Conservation (phyloP, 2,888 invertebrate species). For the Lobophora halterata region DNA sequence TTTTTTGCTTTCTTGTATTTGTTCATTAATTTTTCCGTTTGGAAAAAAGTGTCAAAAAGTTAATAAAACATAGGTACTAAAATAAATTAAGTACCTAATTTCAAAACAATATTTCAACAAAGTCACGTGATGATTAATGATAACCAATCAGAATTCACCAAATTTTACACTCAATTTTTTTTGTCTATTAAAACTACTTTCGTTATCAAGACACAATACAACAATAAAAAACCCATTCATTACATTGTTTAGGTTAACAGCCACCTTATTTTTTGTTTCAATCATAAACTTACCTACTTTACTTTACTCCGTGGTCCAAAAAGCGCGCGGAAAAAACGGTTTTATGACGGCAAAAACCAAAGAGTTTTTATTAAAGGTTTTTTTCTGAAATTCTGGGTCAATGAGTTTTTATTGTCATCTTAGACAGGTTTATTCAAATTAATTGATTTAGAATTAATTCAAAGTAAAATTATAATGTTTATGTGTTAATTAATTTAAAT, state of each 20-base stretch:
- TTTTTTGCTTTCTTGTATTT: no score
- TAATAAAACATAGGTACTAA: no score
- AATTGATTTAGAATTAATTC: constrained; percentile 35
- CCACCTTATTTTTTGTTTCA: constrained; percentile 59
- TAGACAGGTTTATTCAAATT: constrained; percentile 52
- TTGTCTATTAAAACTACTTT: constrained; percentile 44
- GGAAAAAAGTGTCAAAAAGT: no score
- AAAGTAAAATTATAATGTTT: constrained; percentile 34
- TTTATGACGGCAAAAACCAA: constrained; percentile 35
- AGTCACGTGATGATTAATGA: constrained; percentile 28
- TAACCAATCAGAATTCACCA: constrained; percentile 20
- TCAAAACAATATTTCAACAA: no score
- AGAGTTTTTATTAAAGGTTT: constrained; percentile 37
- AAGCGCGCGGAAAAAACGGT: constrained; percentile 52
- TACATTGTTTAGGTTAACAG: constrained; percentile 43
- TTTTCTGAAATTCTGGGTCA: constrained; percentile 58
- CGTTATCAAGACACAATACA: constrained; percentile 41
- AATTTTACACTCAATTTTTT: constrained; percentile 30
- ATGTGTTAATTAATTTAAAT: constrained; percentile 37
- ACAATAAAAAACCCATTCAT: constrained; percentile 42
- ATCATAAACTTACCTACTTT: no score
- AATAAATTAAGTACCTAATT: no score
- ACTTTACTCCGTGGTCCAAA: no score
- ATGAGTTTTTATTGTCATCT: constrained; percentile 58
- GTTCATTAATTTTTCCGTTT: no score